Conservation (phyloP, 2,888 invertebrate species). For the Oasisia sp. region DNA sequence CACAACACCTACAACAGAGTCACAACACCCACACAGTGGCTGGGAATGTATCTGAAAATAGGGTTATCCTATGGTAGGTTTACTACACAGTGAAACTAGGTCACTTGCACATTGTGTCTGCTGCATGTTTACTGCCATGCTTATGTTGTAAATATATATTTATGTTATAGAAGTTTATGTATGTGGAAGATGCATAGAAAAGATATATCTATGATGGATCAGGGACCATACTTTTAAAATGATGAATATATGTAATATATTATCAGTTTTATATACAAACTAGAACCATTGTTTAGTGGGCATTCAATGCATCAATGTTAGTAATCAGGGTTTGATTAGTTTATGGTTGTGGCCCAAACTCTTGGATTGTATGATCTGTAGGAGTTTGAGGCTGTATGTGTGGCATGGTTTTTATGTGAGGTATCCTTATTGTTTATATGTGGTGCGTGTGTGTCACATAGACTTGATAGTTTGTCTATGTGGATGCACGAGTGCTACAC, state of each 20-base stretch:
- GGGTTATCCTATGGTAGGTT: not conserved
- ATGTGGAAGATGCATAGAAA: not conserved
- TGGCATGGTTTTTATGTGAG: too few species aligned
- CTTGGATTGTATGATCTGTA: too few species aligned
- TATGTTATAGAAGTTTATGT: not conserved
- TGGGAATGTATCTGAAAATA: too few species aligned
- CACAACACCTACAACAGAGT: too few species aligned
- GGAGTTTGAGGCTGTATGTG: too few species aligned
- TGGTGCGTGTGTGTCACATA: too few species aligned
- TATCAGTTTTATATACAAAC: not conserved
- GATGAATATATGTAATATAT: slow-evolving; percentile 11
- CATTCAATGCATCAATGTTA: not conserved
- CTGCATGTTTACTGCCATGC: not conserved
- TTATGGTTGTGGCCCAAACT: not conserved
- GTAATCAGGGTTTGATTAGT: not conserved
- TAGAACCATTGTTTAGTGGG: not conserved
- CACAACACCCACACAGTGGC: too few species aligned
- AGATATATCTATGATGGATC: not conserved
- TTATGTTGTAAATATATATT: slow-evolving; percentile 12
- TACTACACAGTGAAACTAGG: not conserved
- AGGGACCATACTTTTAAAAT: not conserved
- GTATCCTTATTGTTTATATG: too few species aligned
- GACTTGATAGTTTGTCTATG: too few species aligned
- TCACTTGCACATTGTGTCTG: not conserved
- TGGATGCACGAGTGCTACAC: too few species aligned